These are phyloP conservation scores for Athene noctua DNA, from an alignment of 2,113 vertebrate genomes.

Conservation along the genomic window DNA sequence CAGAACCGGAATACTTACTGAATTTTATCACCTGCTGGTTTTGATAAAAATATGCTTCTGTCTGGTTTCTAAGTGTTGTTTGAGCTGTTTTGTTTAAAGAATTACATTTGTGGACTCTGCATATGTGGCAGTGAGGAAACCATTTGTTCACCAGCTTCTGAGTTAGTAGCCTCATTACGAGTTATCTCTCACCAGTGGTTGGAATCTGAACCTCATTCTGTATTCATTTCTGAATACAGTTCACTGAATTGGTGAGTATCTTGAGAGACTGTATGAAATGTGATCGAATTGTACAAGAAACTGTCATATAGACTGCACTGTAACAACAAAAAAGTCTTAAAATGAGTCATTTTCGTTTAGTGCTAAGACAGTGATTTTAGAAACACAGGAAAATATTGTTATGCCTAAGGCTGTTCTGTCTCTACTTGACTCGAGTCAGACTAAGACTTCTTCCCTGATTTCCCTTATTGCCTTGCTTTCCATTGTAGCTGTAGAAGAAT, in stretches of 20 bases:
- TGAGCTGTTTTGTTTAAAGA: neutral
- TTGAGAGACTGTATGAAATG: neutral
- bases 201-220: neutral
- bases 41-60: neutral
- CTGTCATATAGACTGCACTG: neutral
- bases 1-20: neutral
- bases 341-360: constrained; percentile 1
- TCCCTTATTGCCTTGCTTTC: neutral
- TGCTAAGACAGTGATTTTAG: neutral
- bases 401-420: constrained; percentile 29
- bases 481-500: neutral
- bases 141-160: neutral
- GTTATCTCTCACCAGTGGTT: neutral
- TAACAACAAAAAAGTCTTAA: neutral
- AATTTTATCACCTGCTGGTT: neutral
- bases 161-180: rapidly evolving
- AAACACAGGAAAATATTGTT: neutral
- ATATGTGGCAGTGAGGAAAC: neutral
- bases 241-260: neutral
- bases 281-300: neutral
- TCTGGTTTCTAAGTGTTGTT: neutral
- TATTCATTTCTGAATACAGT: neutral
- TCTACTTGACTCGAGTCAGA: neutral
- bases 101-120: neutral
- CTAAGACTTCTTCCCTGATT: neutral